Evolutionary conservation across 2,797 vertebrate genomes (phyloP).

Genomic region (Rhodeus uyekii): DNA sequence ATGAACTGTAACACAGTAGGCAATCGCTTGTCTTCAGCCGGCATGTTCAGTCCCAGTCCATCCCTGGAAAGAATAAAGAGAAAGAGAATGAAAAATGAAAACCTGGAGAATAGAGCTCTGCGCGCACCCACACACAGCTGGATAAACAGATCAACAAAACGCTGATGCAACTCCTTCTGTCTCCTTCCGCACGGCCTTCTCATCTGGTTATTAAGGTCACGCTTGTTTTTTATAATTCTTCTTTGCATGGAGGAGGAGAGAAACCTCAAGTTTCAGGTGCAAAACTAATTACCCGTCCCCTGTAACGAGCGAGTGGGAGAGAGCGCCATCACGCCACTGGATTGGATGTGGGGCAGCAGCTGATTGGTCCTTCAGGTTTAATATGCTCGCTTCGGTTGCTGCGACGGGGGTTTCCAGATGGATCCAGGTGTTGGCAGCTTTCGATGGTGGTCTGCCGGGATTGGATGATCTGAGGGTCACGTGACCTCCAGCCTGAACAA

Average conservation of each 20-base stretch:
- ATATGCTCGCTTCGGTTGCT: slow-evolving; percentile 34
- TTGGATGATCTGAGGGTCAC: not conserved
- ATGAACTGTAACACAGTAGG: not conserved
- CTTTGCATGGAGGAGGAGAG: not conserved
- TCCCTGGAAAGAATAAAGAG: slow-evolving; percentile 19
- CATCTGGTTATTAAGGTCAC: slow-evolving; percentile 61
- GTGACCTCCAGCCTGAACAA: slow-evolving; percentile 36
- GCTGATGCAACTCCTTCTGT: slow-evolving; percentile 44
- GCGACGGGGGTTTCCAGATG: slow-evolving; percentile 25
- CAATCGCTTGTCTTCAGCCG: not conserved
- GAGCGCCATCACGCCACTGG: slow-evolving; percentile 16
- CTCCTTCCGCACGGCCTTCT: slow-evolving; percentile 32
- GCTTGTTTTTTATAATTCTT: slow-evolving; percentile 13
- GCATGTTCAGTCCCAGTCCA: not conserved
- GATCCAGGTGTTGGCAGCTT: slow-evolving; percentile 39
- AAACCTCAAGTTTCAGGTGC: slow-evolving; percentile 44
- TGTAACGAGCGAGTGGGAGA: slow-evolving; percentile 50
- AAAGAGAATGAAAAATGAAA: slow-evolving; percentile 23
- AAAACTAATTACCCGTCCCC: slow-evolving; percentile 55
- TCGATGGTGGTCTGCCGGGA: slow-evolving; percentile 25
- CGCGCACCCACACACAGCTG: slow-evolving; percentile 39
- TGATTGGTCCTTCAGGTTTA: slow-evolving; percentile 56
- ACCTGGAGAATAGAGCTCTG: not conserved
- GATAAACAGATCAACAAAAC: slow-evolving; percentile 52
- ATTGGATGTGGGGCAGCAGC: slow-evolving; percentile 23